A percentile compares a stretch with the other conserved stretches of the same genome.
Evolutionary conservation across 2,797 vertebrate species (phyloP).

Genomic region (Anableps anableps): DNA sequence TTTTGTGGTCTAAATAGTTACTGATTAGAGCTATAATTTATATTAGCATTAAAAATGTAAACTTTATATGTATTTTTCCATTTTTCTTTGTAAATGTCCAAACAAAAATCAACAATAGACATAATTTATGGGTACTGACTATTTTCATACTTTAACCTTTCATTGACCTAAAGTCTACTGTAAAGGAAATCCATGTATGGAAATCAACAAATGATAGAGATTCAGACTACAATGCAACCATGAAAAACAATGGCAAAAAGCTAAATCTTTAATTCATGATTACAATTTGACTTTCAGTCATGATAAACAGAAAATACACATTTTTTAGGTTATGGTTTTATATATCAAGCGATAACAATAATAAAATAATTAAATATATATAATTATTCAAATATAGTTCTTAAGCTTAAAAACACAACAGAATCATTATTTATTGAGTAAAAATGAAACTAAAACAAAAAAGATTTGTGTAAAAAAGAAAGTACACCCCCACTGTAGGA

Average conservation of each 20-base stretch:
- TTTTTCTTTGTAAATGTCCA: not conserved
- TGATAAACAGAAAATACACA: not conserved
- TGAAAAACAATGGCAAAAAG: not conserved
- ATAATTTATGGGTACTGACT: not conserved
- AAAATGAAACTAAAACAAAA: not conserved
- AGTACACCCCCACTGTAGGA: too few species aligned
- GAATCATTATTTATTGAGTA: not conserved
- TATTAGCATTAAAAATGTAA: not conserved
- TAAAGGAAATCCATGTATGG: not conserved
- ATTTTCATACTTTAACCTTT: not conserved
- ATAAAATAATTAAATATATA: not conserved
- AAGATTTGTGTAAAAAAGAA: too few species aligned
- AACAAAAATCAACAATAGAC: not conserved
- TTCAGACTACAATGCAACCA: not conserved
- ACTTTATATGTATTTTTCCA: not conserved
- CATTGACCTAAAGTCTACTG: not conserved
- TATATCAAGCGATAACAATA: not conserved
- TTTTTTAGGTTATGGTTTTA: not conserved
- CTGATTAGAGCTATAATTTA: not conserved
- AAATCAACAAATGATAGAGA: not conserved
- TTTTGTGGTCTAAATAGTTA: not conserved
- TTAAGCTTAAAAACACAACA: not conserved
- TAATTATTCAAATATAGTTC: not conserved
- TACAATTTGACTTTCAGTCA: not conserved
- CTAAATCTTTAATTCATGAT: too few species aligned